Conservation (phyloP, 2,797 vertebrate species). For the Petrocephalus sullivani region DNA sequence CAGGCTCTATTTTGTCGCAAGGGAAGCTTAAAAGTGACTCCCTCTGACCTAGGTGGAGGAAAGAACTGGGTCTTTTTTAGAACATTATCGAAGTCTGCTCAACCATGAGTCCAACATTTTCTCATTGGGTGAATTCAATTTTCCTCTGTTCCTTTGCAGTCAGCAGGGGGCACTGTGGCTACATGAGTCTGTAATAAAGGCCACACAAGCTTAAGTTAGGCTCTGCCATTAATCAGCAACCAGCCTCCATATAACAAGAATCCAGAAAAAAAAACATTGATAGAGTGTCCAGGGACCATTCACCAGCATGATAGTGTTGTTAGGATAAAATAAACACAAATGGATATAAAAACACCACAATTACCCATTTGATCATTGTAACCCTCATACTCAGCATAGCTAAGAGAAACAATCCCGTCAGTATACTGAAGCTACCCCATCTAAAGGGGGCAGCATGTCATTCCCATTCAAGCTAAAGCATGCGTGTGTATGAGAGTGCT, state of each 20-base stretch:
- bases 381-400: neutral
- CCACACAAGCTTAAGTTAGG: neutral
- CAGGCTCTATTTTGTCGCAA: neutral
- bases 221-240: neutral
- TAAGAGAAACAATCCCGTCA: neutral
- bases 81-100: neutral
- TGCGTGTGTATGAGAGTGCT: neutral
- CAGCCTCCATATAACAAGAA: neutral
- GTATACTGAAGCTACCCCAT: neutral
- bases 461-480: neutral
- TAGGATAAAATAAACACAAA: neutral
- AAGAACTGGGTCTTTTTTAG: neutral
- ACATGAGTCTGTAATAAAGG: neutral
- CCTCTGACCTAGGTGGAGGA: neutral
- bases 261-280: neutral
- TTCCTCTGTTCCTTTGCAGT: neutral
- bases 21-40: neutral
- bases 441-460: slow-evolving; percentile 7
- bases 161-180: slow-evolving; percentile 12
- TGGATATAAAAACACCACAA: neutral
- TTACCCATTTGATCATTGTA: neutral
- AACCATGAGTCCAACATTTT: neutral
- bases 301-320: neutral
- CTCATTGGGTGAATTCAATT: neutral
- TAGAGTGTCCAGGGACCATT: neutral